Conservation (phyloP, 2,888 invertebrate species). For the Boloria euphrosyne region DNA sequence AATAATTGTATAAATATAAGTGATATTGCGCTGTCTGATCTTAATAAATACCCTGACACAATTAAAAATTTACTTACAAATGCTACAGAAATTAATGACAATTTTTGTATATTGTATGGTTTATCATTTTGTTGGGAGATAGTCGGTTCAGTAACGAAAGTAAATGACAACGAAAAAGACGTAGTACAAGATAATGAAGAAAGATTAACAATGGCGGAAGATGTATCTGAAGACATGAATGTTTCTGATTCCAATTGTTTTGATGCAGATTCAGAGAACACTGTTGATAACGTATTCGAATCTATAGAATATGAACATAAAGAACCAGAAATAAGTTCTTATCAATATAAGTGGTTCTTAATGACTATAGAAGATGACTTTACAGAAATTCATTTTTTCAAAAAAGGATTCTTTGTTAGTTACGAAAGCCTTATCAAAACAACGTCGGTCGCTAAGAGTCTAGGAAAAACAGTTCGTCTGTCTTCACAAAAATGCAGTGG, state of each 20-base stretch:
- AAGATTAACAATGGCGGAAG: neutral
- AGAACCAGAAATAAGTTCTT: slow-evolving; percentile 16
- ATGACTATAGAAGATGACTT: slow-evolving; percentile 81
- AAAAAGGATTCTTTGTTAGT: slow-evolving; percentile 79
- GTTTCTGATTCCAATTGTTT: slow-evolving; percentile 20
- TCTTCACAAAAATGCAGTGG: slow-evolving; percentile 60
- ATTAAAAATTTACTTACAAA: slow-evolving; percentile 67
- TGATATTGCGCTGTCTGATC: slow-evolving; percentile 60
- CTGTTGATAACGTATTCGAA: slow-evolving; percentile 1
- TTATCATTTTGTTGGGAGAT: slow-evolving; percentile 70
- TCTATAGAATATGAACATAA: slow-evolving; percentile 1
- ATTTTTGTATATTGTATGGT: slow-evolving; percentile 72
- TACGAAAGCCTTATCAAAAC: slow-evolving; percentile 75
- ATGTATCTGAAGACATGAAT: slow-evolving; percentile 9
- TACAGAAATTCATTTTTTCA: slow-evolving; percentile 74
- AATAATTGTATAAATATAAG: slow-evolving; percentile 64
- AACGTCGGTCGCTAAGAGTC: slow-evolving; percentile 70
- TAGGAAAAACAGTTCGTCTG: slow-evolving; percentile 75
- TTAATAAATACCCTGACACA: slow-evolving; percentile 63
- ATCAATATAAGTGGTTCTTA: slow-evolving; percentile 78
- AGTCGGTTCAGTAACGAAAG: slow-evolving; percentile 65
- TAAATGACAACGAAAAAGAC: slow-evolving; percentile 35
- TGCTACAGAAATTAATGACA: slow-evolving; percentile 59
- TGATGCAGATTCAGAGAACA: neutral
- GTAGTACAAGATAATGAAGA: slow-evolving; percentile 11